A percentile compares a stretch with the other conserved stretches of the same genome.
Evolutionary conservation across 2,113 vertebrate genomes (phyloP).

Genomic region (Parotia lawesii): DNA sequence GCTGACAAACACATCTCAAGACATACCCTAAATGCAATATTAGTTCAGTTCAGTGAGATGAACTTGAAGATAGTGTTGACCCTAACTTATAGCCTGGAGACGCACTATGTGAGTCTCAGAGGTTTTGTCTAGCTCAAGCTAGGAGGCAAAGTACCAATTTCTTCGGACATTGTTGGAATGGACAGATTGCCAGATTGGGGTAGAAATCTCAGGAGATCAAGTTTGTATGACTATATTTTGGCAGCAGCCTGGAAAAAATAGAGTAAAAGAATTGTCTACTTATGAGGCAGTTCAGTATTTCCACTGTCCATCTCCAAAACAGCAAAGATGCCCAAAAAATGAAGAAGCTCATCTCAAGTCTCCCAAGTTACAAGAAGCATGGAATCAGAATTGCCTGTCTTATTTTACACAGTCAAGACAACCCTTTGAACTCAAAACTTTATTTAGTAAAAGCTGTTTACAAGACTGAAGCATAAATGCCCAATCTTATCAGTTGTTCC

Average conservation of each 20-base stretch:
- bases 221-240: not conserved
- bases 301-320: not conserved
- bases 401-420: not conserved
- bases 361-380: fast-evolving
- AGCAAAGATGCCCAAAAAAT: not conserved
- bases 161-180: not conserved
- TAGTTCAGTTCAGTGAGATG: not conserved
- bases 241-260: not conserved
- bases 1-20: not conserved
- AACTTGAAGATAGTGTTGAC: not conserved
- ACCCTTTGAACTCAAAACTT: not conserved
- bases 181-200: not conserved
- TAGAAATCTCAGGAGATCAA: not conserved
- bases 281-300: not conserved
- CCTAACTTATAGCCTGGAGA: not conserved
- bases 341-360: not conserved
- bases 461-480: not conserved
- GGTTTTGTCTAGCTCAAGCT: not conserved
- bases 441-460: not conserved
- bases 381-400: not conserved
- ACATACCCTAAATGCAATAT: not conserved
- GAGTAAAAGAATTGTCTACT: not conserved
- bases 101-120: not conserved
- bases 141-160: not conserved
- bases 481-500: not conserved